These are phyloP conservation scores for Drosophila tripunctata DNA, from an alignment of 2,888 invertebrate genomes.

Conservation along the genomic window DNA sequence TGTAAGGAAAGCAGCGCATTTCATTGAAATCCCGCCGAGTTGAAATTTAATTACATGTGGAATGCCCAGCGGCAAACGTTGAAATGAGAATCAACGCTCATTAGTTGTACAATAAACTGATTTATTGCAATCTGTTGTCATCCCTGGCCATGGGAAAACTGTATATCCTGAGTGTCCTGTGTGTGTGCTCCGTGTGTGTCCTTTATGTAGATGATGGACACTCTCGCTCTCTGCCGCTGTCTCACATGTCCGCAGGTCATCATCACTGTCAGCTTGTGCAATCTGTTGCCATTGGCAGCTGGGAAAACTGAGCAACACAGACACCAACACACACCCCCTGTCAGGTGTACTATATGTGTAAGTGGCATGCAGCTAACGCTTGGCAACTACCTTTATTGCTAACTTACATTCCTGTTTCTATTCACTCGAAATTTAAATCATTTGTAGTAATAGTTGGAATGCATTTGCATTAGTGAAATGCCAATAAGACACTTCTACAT, in stretches of 20 bases:
- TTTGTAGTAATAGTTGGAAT: not conserved
- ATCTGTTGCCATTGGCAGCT: slow-evolving; percentile 6
- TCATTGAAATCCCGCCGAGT: not conserved
- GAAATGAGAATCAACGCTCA: slow-evolving; percentile 28
- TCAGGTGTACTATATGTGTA: not conserved
- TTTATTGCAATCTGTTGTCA: slow-evolving; percentile 41
- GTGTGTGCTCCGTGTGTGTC: no score
- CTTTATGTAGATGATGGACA: slow-evolving; percentile 1
- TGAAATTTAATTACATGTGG: slow-evolving; percentile 41
- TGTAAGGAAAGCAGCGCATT: not conserved
- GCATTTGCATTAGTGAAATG: no score
- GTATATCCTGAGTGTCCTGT: no score
- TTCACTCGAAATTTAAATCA: not conserved
- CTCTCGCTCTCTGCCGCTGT: not conserved
- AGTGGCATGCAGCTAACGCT: not conserved
- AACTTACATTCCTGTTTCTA: no score
- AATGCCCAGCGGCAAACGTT: slow-evolving; percentile 18
- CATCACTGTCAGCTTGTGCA: slow-evolving; percentile 18
- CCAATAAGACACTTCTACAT: no score
- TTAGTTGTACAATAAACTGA: slow-evolving; percentile 67
- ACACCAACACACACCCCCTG: not conserved
- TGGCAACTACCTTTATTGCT: no score
- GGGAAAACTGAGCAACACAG: not conserved
- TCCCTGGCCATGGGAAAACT: no score
- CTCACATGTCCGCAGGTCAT: slow-evolving; percentile 16